Conservation (phyloP, 2,113 vertebrate genomes). For the Nestor notabilis region DNA sequence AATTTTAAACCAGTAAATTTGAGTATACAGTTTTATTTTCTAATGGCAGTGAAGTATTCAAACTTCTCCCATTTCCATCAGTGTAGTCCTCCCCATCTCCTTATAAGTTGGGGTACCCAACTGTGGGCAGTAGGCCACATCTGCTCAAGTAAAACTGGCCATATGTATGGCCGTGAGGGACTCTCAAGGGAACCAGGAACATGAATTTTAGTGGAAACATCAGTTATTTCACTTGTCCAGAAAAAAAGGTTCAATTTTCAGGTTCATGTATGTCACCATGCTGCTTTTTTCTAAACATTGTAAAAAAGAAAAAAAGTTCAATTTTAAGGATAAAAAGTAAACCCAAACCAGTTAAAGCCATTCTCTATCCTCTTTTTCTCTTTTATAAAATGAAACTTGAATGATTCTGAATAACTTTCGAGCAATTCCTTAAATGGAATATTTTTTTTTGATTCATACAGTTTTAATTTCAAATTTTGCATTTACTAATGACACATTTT, state of each 20-base stretch:
- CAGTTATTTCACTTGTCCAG: background rate
- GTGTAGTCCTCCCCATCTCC: background rate
- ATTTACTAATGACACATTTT: background rate
- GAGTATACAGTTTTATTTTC: background rate
- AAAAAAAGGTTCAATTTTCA: background rate
- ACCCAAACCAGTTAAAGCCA: background rate
- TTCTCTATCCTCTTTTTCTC: background rate
- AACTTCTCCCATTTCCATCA: background rate
- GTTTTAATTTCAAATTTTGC: constrained; percentile 34
- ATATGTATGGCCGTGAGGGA: background rate
- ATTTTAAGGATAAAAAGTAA: background rate
- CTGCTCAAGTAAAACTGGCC: background rate
- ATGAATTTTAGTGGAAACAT: background rate
- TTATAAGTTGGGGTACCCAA: fast-evolving
- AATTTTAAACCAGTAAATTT: background rate
- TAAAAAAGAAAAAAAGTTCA: background rate
- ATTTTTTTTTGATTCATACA: background rate
- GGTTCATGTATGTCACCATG: background rate
- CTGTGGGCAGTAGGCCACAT: background rate
- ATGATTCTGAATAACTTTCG: background rate
- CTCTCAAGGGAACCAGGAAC: background rate
- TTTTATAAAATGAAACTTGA: background rate
- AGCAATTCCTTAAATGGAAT: background rate
- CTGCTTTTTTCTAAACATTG: background rate
- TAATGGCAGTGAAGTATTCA: background rate